phyloP scores from a whole-genome alignment of 2,888 invertebrate genomes.

The Drosophila setosimentum region DNA sequence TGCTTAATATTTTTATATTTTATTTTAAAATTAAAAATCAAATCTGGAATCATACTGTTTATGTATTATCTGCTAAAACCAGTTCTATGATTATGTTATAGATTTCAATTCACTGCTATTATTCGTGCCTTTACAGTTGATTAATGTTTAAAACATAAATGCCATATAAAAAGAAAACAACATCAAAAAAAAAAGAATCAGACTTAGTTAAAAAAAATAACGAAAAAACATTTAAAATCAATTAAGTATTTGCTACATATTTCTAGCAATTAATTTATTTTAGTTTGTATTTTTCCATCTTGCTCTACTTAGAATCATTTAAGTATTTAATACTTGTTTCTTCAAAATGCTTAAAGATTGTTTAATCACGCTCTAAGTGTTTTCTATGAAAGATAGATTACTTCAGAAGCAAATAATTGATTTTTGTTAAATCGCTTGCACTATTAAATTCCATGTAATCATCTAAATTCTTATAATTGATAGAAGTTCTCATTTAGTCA shows the following conservation, averaged over 20 bases:
- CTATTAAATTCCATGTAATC: neutral
- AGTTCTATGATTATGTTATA: no score
- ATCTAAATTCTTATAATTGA: constrained; percentile 23
- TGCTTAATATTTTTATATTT: neutral
- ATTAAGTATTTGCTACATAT: neutral
- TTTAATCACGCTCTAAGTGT: neutral
- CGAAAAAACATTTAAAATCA: neutral
- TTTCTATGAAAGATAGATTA: neutral
- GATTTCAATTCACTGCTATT: no score
- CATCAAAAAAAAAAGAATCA: no score
- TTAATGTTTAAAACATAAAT: no score
- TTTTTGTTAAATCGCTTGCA: neutral
- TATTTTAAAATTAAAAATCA: neutral
- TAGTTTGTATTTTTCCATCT: neutral
- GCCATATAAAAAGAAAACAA: no score
- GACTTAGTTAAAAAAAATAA: neutral
- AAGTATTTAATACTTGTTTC: neutral
- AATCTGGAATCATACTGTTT: neutral
- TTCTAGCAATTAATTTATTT: neutral
- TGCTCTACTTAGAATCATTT: neutral
- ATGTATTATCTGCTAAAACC: no score
- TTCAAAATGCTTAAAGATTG: neutral
- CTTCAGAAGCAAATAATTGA: neutral
- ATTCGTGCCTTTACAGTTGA: no score
- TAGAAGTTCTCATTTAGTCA: constrained; percentile 30